Percentiles rank a stretch among this genome's conserved stretches.
phyloP scores from a whole-genome alignment of 2,888 invertebrate genomes.

The Diloba caeruleocephala region DNA sequence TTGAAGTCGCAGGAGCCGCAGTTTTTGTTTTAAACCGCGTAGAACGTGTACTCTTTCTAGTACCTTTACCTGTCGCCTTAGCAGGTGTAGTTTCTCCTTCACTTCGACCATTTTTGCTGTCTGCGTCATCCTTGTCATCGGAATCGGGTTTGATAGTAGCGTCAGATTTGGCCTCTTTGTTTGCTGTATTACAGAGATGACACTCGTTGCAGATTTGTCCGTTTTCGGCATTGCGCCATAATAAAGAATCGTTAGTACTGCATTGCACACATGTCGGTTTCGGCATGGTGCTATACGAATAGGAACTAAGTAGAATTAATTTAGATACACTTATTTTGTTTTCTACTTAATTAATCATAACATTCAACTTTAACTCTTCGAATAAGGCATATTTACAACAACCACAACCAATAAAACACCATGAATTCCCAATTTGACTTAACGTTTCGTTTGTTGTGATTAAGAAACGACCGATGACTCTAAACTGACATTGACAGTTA shows the following conservation, averaged over 20 bases:
- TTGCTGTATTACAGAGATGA: conserved; percentile 83
- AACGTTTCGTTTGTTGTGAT: too few species aligned
- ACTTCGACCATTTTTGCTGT: conserved; percentile 68
- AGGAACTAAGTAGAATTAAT: not conserved
- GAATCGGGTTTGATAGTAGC: conserved; percentile 67
- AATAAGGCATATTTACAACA: too few species aligned
- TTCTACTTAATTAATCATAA: too few species aligned
- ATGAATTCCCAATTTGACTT: too few species aligned
- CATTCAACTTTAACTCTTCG: too few species aligned
- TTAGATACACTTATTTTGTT: too few species aligned
- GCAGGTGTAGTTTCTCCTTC: conserved; percentile 81
- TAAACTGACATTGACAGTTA: too few species aligned
- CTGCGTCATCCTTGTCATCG: conserved; percentile 72
- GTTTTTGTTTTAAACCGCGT: conserved; percentile 88
- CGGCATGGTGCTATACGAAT: conserved; percentile 67
- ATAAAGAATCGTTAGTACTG: conserved; percentile 90
- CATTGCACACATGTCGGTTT: conserved; percentile 92
- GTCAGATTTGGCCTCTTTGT: conserved; percentile 72
- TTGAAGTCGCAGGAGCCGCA: conserved; percentile 66
- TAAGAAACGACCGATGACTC: too few species aligned
- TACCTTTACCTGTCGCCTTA: conserved; percentile 85
- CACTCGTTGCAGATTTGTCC: conserved; percentile 94
- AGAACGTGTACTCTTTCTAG: conserved; percentile 90
- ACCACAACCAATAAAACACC: too few species aligned
- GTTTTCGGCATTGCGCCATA: conserved; percentile 93